Conservation (phyloP, 2,888 invertebrate genomes). For the Onthophagus sagittarius region DNA sequence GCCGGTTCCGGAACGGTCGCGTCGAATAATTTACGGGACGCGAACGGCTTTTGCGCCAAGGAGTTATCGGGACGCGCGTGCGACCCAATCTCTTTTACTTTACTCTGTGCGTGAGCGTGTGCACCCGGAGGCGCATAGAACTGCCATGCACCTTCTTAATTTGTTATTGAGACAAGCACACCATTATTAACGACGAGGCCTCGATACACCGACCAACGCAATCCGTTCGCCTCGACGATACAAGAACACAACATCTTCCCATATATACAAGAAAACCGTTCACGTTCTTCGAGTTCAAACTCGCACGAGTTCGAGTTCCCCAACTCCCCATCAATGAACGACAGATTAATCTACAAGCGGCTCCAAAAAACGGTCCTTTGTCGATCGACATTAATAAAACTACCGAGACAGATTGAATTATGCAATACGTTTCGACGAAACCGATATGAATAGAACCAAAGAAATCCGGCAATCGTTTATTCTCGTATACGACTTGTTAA, state of each 20-base stretch:
- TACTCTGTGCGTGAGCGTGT: background rate
- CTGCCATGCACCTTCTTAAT: slow-evolving; percentile 14
- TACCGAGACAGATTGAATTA: background rate
- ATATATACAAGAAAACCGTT: slow-evolving; percentile 1
- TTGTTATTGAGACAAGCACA: slow-evolving; percentile 15
- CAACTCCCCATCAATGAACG: background rate
- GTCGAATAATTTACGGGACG: slow-evolving; percentile 10
- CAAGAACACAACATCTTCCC: background rate
- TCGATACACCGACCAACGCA: background rate
- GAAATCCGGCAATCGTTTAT: background rate
- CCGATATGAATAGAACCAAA: background rate
- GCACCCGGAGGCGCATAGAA: slow-evolving; percentile 1
- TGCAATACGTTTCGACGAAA: background rate
- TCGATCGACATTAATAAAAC: background rate
- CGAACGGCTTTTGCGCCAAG: background rate
- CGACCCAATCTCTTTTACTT: slow-evolving; percentile 2
- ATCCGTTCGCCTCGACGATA: background rate
- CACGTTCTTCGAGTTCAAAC: background rate
- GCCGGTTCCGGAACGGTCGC: slow-evolving; percentile 7
- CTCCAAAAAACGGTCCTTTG: background rate
- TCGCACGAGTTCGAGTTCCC: slow-evolving; percentile 1
- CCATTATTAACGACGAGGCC: slow-evolving; percentile 3
- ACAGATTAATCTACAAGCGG: background rate
- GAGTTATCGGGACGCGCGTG: background rate
- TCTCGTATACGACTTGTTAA: background rate